A percentile compares a stretch with the other conserved stretches of the same genome.
Evolutionary conservation across 2,797 vertebrate genomes (phyloP).

Genomic region (Chanos chanos): DNA sequence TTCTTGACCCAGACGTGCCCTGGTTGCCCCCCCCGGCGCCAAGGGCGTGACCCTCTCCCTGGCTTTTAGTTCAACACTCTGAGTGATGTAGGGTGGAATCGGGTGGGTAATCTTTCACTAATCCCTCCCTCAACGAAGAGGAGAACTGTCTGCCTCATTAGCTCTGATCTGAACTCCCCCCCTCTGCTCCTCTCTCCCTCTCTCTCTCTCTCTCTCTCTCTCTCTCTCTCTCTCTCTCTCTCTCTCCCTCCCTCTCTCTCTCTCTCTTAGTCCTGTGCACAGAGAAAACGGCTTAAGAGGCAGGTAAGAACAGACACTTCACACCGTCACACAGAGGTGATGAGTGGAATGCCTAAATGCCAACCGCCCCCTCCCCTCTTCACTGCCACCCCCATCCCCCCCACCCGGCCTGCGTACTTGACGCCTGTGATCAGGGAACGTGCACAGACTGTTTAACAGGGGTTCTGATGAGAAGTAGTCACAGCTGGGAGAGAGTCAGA

Average conservation of each 20-base stretch:
- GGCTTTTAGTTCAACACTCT: conserved; percentile 4
- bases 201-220: background rate
- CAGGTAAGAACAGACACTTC: no score
- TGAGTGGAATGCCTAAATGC: no score
- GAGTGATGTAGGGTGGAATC: no score
- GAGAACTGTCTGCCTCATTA: conserved; percentile 11
- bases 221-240: background rate
- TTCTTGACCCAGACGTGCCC: conserved; percentile 19
- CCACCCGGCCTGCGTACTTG: no score
- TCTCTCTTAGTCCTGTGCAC: background rate
- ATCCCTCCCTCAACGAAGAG: conserved; percentile 22
- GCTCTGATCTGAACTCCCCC: background rate
- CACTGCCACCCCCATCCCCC: no score
- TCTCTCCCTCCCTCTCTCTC: background rate
- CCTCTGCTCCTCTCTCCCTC: background rate
- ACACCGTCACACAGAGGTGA: no score
- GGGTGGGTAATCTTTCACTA: conserved; percentile 24
- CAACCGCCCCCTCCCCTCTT: no score
- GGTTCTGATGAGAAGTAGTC: no score
- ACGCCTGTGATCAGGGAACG: no score
- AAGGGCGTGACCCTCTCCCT: background rate
- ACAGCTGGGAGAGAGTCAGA: no score
- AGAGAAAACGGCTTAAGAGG: no score
- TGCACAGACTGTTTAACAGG: no score
- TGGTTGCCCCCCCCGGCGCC: conserved; percentile 2